Base-by-base conservation (phyloP, 2,797 vertebrate genomes). In the Phoebastria nigripes region DNA sequence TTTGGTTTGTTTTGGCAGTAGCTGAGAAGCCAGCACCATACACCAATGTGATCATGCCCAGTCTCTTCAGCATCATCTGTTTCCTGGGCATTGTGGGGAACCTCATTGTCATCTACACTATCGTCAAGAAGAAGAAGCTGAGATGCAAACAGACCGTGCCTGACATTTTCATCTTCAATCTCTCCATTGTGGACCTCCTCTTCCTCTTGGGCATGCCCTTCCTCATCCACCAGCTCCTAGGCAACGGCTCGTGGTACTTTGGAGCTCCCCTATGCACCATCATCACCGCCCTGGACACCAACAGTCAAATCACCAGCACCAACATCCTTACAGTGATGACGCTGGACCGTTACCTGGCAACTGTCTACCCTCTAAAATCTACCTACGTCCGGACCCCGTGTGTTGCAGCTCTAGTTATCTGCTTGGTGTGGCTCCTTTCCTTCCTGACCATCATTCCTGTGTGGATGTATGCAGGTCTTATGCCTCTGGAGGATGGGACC, bases 281-380 rank as follows among this genome's bases (percentile, higher is more conserved):
- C 90, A 99, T 99, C 97, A 99, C 98, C 0, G 98, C 98, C 3
- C 97, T 99, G 12, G 98, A 99, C 97, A 98, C 98, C n/a, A 98
- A 99, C 95, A 99, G 98, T 92, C 99, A 99, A 96, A 98, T 99
- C 16, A 98, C 99, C 67, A 99, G 98, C 91, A 99, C 99, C 35
- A 99, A 99, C 93, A 99, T 99, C 95, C 98, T 99, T 56, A 99
- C 98, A 0, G 98, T 98, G 16, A 99, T 99, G 99, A 98, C 98
- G 3, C 92, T 99, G 7, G 99, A 99, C 81, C 98, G 98, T 7
- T 99, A 99, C 96, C 89, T 99, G 93, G 99, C 99, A 4, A 99
- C 98, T 0, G 98, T 99, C 41, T 97, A 99, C 63, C 98, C 99
- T n/a, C 98, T 99, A 37, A 98, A 98, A 82, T 99, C 98, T 66